Conservation (phyloP, 1,140 invertebrate genomes). For the Rhizoglyphus robini region DNA sequence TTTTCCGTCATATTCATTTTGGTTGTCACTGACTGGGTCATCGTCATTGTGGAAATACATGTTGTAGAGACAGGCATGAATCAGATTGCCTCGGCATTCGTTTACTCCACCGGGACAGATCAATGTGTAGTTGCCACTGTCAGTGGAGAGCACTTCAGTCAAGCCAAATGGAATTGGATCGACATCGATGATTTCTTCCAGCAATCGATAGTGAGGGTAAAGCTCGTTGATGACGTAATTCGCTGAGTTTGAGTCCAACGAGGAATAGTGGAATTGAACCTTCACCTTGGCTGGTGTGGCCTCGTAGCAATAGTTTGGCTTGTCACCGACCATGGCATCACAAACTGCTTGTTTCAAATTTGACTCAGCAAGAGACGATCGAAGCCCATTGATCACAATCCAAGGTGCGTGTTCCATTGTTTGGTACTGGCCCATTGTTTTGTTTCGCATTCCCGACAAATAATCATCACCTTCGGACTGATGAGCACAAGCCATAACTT, state of each 20-base stretch:
- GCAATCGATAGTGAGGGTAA: slow-evolving; percentile 16
- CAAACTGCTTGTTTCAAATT: slow-evolving; percentile 14
- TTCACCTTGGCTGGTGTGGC: slow-evolving; percentile 11
- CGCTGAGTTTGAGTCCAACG: neutral
- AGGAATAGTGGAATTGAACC: slow-evolving; percentile 12
- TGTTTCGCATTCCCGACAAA: too few species aligned
- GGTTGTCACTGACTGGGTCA: slow-evolving; percentile 4
- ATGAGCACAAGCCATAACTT: neutral
- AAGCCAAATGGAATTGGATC: slow-evolving; percentile 18
- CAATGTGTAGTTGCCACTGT: neutral
- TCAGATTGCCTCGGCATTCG: slow-evolving; percentile 10
- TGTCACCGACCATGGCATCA: neutral
- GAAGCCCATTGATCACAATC: too few species aligned
- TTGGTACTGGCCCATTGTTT: too few species aligned
- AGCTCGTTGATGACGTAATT: slow-evolving; percentile 17
- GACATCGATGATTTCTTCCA: slow-evolving; percentile 21
- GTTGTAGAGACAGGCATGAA: slow-evolving; percentile 18
- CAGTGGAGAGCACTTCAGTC: neutral
- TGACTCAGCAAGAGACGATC: too few species aligned
- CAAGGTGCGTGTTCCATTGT: too few species aligned
- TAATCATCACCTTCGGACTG: too few species aligned
- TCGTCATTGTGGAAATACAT: slow-evolving; percentile 16
- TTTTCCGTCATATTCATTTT: slow-evolving; percentile 5
- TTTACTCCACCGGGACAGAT: slow-evolving; percentile 8
- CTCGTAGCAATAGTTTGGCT: neutral